Evolutionary conservation across 2,797 vertebrate species (phyloP), one percentile per base, ranked within the genome.

Genomic region (Dendrocincla tyrannina): DNA sequence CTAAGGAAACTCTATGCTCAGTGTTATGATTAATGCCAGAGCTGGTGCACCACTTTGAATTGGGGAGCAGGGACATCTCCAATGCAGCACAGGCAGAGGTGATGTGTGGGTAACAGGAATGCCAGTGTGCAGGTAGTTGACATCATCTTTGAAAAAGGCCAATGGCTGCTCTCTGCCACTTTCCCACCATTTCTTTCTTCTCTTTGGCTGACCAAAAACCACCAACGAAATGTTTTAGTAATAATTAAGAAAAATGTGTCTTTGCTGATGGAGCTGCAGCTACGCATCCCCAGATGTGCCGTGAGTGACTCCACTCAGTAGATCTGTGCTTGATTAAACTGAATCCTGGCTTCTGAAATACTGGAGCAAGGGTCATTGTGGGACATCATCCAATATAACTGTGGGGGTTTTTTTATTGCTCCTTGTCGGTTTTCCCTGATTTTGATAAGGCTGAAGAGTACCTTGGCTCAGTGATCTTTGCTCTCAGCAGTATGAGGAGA

Each of bases 391-490:
- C n/a, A 66, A 3, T 44, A 56, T 20, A 90, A 75, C 22, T 20
- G 30, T 53, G 35, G 32, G 32, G 30, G 77, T 87, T 69, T 85
- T 85, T 87, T 75, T 62, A 58, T 86, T 50, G 63, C 22, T 68
- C 3, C 63, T 90, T n/a, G 17, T 84, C 72, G 70, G 27, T 74
- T 91, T 75, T 80, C 35, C 42, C 70, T 53, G 77, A 32, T 90
- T 89, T 73, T 88, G 78, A 72, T 78, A 95, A 88, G 76, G 52
- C 49, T 67, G 62, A 77, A 85, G 74, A 64, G 37, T 5, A 4
- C 27, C 41, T 83, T 82, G 60, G 50, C 18, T 91, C 74, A 47
- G 74, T 1, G 3, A 80, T 53, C 64, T 78, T 62, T 76, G 46
- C 30, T 92, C 28, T 89, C 76, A 82, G 35, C 10, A 12, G 23